Base-by-base conservation (phyloP, 1,140 invertebrate genomes). In the Eulimnadia texana region DNA sequence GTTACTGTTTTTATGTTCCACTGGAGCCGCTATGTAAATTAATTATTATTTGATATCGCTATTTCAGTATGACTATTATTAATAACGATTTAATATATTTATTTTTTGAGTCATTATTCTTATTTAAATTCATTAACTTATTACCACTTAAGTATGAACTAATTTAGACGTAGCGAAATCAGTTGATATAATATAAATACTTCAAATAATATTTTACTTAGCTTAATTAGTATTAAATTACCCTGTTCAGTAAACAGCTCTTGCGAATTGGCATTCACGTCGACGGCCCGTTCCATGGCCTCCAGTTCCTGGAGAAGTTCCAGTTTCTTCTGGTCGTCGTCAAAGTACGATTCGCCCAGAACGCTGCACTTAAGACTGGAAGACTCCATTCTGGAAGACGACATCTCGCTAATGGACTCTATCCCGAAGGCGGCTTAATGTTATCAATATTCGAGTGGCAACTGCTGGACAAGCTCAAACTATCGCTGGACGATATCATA, bases 361-460 rank as follows among this genome's bases (percentile, higher is more conserved):
- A 58, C 56, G 19, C 62, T 63, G 13, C 53, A 60, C 27, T 62
- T 59, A 3, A 63, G 25, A 42, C 62, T 63, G 42, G 56, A 24
- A 1, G 50, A 53, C 25, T 52, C 56, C 13, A 52, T 53, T n/a
- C 58, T 50, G 10, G 82, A 85, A 42, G 82, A 83, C 65, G 86
- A 85, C 77, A 90, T 83, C 55, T 82, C 77, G 13, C 86, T 67
- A 29, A 55, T 49, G 19, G 63, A 81, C 52, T 87, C 84, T 81
- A 91, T 83, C 84, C 78, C 0, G 86, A 87, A 0, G 88, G 88
- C 16, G 88, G 87, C 67, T 87, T 86, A 1, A 88, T 80, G 64
- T 85, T 85, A 22, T 90, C 88, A 50, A 91, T 69, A 65, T 85
- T 80, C 13, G 70, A 72, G 50, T 80, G 80, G 60, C 75, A 78